These are phyloP conservation scores for Protodeltote pygarga DNA, from an alignment of 2,888 invertebrate genomes.

Conservation along the genomic window DNA sequence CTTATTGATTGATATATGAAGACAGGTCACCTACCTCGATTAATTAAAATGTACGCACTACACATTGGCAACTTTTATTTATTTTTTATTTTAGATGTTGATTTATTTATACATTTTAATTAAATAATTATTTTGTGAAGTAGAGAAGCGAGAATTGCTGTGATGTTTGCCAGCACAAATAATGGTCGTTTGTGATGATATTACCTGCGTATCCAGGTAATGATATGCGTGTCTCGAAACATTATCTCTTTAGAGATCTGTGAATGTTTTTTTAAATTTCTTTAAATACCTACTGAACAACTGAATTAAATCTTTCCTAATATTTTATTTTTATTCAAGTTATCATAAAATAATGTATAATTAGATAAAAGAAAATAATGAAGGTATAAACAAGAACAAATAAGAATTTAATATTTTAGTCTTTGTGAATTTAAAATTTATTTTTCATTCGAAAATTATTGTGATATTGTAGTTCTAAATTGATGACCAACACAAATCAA, in stretches of 20 bases:
- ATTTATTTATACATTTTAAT: slow-evolving; percentile 39
- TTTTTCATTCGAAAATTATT: too few relatives aligned
- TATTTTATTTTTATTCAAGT: too few relatives aligned
- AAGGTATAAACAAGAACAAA: too few relatives aligned
- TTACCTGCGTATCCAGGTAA: slow-evolving; percentile 16
- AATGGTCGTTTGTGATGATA: slow-evolving; percentile 27
- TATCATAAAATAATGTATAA: too few relatives aligned
- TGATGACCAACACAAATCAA: too few relatives aligned
- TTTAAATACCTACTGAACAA: not conserved
- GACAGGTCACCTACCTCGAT: slow-evolving; percentile 37
- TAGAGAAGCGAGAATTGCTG: slow-evolving; percentile 28
- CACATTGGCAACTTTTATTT: slow-evolving; percentile 32
- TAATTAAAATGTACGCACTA: slow-evolving; percentile 37
- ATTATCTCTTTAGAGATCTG: slow-evolving; percentile 5
- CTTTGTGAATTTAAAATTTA: too few relatives aligned
- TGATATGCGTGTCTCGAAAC: slow-evolving; percentile 14
- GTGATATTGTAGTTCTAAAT: too few relatives aligned
- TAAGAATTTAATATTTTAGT: too few relatives aligned
- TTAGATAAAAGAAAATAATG: too few relatives aligned
- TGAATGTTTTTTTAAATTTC: not conserved
- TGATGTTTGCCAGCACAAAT: slow-evolving; percentile 23
- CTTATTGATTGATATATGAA: slow-evolving; percentile 30
- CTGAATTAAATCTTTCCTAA: too few relatives aligned
- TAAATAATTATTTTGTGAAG: slow-evolving; percentile 38
- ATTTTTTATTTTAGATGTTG: slow-evolving; percentile 24